phyloP scores from a whole-genome alignment of 2,113 vertebrate species.

The Silurus glanis region DNA sequence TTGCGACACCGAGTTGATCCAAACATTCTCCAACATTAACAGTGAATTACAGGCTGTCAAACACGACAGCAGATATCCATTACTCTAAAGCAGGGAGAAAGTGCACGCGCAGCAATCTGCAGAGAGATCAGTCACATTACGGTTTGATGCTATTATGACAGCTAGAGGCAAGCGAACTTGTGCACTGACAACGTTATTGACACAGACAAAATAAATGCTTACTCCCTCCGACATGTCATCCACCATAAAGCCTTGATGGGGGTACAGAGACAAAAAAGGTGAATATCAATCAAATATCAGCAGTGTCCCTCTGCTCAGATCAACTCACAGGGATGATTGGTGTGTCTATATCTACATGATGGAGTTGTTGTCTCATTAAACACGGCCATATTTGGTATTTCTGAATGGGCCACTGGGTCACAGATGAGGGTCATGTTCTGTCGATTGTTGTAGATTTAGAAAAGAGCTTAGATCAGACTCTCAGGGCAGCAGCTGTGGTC shows the following conservation, averaged over 20 bases:
- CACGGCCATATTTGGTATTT: not conserved
- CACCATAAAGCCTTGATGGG: slow-evolving; percentile 32
- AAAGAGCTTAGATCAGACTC: slow-evolving; percentile 3
- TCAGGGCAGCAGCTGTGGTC: slow-evolving; percentile 39
- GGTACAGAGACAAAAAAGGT: not conserved
- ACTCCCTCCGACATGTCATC: slow-evolving; percentile 26
- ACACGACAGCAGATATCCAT: slow-evolving; percentile 43
- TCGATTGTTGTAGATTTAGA: slow-evolving; percentile 12
- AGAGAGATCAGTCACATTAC: slow-evolving; percentile 44
- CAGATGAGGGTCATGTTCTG: not conserved
- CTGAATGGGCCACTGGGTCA: not conserved
- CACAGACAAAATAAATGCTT: slow-evolving; percentile 44
- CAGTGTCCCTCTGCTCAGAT: slow-evolving; percentile 9
- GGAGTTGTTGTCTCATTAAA: not conserved
- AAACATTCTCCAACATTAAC: slow-evolving; percentile 49
- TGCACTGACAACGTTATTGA: slow-evolving; percentile 45
- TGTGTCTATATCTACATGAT: not conserved
- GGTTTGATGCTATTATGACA: slow-evolving; percentile 50
- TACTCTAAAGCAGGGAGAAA: slow-evolving; percentile 44
- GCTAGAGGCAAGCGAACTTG: slow-evolving; percentile 47
- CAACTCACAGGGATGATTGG: not conserved
- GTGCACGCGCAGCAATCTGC: slow-evolving; percentile 43
- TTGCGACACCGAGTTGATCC: slow-evolving; percentile 12
- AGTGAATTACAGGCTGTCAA: slow-evolving; percentile 46
- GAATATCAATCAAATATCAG: slow-evolving; percentile 21